Percentiles rank a stretch among this genome's conserved stretches.
Conservation (phyloP, 2,888 invertebrate genomes). For the Agriopis marginaria region DNA sequence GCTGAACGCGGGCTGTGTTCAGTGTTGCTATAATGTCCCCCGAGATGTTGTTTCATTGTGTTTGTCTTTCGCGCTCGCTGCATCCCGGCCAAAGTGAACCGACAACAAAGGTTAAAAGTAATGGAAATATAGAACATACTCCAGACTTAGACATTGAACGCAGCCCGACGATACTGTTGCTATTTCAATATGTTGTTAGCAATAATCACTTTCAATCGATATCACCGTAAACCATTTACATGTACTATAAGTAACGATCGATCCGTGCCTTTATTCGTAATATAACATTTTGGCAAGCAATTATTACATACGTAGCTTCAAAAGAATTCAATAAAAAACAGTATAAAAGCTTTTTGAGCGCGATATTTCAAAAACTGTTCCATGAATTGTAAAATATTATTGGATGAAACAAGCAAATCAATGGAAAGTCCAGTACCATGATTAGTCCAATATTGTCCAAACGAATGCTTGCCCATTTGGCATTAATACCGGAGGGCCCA, state of each 20-base stretch:
- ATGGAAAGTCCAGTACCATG: not conserved
- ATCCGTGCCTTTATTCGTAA: conserved; percentile 27
- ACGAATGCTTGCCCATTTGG: conserved; percentile 13
- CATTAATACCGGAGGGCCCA: not conserved
- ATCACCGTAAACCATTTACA: conserved; percentile 13
- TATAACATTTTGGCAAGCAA: conserved; percentile 39
- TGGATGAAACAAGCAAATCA: not conserved
- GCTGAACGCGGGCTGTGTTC: no score
- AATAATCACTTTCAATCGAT: not conserved
- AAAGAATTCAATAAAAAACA: no score
- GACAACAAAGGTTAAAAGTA: no score
- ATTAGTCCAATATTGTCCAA: not conserved
- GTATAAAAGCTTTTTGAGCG: not conserved
- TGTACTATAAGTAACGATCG: conserved; percentile 27
- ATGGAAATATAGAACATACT: no score
- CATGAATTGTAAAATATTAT: no score
- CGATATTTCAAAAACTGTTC: no score
- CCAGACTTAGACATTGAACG: not conserved
- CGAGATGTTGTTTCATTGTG: no score
- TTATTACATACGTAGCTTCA: not conserved
- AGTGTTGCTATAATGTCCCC: no score
- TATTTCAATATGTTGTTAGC: not conserved
- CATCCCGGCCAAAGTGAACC: no score
- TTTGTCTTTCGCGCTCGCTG: no score
- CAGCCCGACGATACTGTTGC: not conserved